Base-by-base conservation (phyloP, 53 echinoderm and acorn worm genomes). In the Luidia sarsii region DNA sequence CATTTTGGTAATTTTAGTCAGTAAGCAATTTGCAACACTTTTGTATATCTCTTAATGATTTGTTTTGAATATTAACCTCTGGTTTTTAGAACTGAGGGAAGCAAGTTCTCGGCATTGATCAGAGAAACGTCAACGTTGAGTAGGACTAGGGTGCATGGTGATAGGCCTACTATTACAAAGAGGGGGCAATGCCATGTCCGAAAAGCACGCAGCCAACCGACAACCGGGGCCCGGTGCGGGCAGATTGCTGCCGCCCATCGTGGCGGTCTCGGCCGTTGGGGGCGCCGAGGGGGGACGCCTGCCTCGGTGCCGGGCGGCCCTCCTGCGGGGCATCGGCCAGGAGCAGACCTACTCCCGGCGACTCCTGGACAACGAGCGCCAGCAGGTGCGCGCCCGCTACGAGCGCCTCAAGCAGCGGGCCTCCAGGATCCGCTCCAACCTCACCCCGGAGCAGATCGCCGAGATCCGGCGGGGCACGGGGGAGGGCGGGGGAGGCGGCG, bases 401-500 rank as follows among this genome's bases (percentile, higher is more conserved):
- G 74, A 74, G 60, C 39, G 74, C 27, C 74, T 74, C 27, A 74
- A 74, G 41, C 56, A 59, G 43, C 56, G 43, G 39, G 74, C 57
- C 27, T 74, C 74, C 24, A 57, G 39, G 74, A 74, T 74, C 38
- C 39, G 74, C 39, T 57, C 57, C 39, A 74, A 74, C 38, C 39
- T 74, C 6, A 74, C 74, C 14, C 74, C 74, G 18, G 74, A 74
- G 28, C 74, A 74, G 74, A 74, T 74, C 25, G 74, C 74, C 30
- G 74, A 74, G 37, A 25, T 74, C 18, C 15, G 41, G 57, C 33
- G 35, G 64, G 74, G 74, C 2, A 37, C 25, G 38, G 39, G 54
- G 53, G 29, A 52, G 32, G 30, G 30, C 39, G 18, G 39, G 57
- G 24, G 29, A 27, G 19, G 20, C 29, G 41, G 30, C 31, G 10